Conservation (phyloP, 2,113 vertebrate genomes). For the Climacteris rufus region DNA sequence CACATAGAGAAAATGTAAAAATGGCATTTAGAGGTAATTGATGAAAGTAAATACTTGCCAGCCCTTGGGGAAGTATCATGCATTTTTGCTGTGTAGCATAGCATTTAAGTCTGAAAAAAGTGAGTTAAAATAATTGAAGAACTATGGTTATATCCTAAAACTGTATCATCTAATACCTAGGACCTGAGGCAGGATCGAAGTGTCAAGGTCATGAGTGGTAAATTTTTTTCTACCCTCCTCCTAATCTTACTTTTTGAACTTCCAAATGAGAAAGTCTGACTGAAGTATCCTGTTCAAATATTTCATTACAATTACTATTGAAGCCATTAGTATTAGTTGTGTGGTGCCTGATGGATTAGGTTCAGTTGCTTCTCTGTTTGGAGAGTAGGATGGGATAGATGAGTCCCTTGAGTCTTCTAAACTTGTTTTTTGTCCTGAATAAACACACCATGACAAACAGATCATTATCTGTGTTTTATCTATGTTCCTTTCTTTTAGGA, state of each 20-base stretch:
- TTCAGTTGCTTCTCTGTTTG: background rate
- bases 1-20: background rate
- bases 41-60: background rate
- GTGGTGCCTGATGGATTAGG: background rate
- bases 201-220: accelerated
- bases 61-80: background rate
- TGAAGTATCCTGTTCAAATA: background rate
- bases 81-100: background rate
- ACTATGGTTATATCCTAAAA: background rate
- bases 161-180: background rate
- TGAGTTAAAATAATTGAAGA: background rate
- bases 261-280: background rate
- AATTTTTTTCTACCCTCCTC: accelerated
- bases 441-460: background rate
- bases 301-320: background rate
- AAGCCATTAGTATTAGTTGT: background rate
- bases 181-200: background rate
- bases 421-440: background rate
- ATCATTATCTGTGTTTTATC: background rate
- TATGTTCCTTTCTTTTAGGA: background rate
- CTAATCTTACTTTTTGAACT: background rate
- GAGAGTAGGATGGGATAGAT: background rate
- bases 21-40: background rate
- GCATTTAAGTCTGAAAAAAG: background rate
- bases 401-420: background rate